Base-by-base conservation (phyloP, 92 coral and sea anemone species). In the Paramuricea clavata region DNA sequence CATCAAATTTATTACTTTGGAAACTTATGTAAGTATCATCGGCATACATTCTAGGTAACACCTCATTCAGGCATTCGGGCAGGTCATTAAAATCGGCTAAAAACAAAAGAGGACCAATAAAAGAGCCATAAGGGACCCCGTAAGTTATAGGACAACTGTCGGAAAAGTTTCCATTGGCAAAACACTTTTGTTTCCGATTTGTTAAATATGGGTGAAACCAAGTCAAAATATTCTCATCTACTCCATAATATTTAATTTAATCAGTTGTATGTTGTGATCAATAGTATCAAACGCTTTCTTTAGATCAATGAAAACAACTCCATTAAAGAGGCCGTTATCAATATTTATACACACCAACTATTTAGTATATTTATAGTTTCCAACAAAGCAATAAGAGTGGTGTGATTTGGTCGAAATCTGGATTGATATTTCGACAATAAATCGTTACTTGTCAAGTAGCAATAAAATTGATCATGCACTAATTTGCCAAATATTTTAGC, bases 341-440 rank as follows among this genome's bases (percentile, higher is more conserved):
- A 72, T 72, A 36, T 72, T 72, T 34, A n/a, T n/a, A 72, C 78
- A 72, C 78, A 32, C 78, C 78, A 72, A 49, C 78, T 72, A 72
- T 72, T n/a, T n/a, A n/a, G n/a, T n/a, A n/a, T n/a, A n/a, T n/a
- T 72, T 16, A 49, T 72, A 49, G 78, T 30, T 30, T 72, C 78
- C 78, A 72, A 28, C 32, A 72, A n/a, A 31, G 78, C 78, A 33
- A 49, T 72, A 72, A 72, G 78, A 33, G 78, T 72, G 28, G 50
- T 72, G 78, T 72, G 78, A 23, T 72, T 72, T 72, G 78, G 17
- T 33, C 78, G 49, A 30, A 72, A 72, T 36, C 78, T 49, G 12
- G 78, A 72, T 36, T 72, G 78, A 72, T 72, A 72, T 72, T 72
- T 42, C 25, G 78, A 72, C 78, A 72, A 72, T 49, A 72, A 49